Base-by-base conservation (phyloP, 2,113 vertebrate species). In the Pagrus major region DNA sequence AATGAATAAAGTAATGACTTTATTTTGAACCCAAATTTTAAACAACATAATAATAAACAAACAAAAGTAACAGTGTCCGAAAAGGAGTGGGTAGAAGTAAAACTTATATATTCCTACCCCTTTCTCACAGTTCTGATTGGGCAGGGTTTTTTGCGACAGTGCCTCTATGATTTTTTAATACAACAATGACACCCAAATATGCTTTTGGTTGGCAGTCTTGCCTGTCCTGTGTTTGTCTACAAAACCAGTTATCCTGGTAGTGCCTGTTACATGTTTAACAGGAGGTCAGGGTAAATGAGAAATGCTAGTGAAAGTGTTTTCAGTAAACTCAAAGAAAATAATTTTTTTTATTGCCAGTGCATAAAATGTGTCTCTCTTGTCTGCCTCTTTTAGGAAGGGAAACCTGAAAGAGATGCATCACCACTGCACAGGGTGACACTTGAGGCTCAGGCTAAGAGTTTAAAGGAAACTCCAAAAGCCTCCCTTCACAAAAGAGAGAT, bases 341-440 rank as follows among this genome's bases (percentile, higher is more conserved):
- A n/a, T n/a, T n/a, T n/a, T 7, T 4, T 37, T 41, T 69, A 21
- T 2, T 4, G 23, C 23, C 9, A 21, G 3, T 76, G 21, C 9
- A 52, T 63, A 15, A 69, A 46, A 71, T 68, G 49, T 51, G 35
- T 1, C 37, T 55, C 5, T 59, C 1, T 78, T 56, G 29, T 66
- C 2, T 55, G 3, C 33, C 7, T 37, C 6, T 81, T 72, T 47
- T 55, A 94, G 92, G 92, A 92, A 80, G 65, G 60, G 76, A 92
- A 88, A 51, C 84, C 59, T 78, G 81, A 88, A 56, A 86, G 33
- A 83, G 84, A 87, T 67, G 79, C 82, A 4, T 78, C 67, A 35
- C 49, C 72, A 35, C 74, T 67, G 52, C 70, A 77, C 37, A 72
- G 63, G 44, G 49, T 60, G 63, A 80, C 72, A 54, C 58, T 14